These are phyloP conservation scores for Cyanistes caeruleus DNA, from an alignment of 2,113 vertebrate species.

Conservation along the genomic window DNA sequence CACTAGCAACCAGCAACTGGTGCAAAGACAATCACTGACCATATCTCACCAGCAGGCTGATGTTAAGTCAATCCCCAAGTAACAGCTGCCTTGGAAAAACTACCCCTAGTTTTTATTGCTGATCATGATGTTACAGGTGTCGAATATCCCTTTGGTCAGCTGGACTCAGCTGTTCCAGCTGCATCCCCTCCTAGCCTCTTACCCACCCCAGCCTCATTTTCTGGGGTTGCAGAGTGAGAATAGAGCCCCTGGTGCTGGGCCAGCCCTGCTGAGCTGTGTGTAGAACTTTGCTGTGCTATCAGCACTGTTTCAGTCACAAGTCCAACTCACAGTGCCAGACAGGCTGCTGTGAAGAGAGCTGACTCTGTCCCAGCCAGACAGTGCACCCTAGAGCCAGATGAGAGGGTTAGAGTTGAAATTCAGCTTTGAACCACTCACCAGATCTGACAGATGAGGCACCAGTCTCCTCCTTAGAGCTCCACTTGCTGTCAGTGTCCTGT, in stretches of 20 bases:
- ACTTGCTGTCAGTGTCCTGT: not conserved
- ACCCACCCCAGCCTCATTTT: not conserved
- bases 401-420: not conserved
- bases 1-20: not conserved
- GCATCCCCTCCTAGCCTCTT: not conserved
- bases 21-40: not conserved
- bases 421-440: not conserved
- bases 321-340: fast-evolving
- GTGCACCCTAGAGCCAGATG: not conserved
- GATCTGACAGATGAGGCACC: not conserved
- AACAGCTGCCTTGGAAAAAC: not conserved
- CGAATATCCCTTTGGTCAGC: not conserved
- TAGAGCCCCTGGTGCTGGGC: not conserved
- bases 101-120: not conserved
- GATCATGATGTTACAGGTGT: not conserved
- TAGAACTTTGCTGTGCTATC: not conserved
- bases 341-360: not conserved
- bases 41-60: not conserved
- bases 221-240: not conserved
- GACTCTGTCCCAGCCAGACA: not conserved
- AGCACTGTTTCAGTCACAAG: too few species aligned
- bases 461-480: not conserved
- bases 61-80: not conserved
- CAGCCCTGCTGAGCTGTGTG: not conserved
- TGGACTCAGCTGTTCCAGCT: not conserved